These are phyloP conservation scores for Orycteropus afer DNA, from an alignment of 2,113 vertebrate species.

Conservation along the genomic window DNA sequence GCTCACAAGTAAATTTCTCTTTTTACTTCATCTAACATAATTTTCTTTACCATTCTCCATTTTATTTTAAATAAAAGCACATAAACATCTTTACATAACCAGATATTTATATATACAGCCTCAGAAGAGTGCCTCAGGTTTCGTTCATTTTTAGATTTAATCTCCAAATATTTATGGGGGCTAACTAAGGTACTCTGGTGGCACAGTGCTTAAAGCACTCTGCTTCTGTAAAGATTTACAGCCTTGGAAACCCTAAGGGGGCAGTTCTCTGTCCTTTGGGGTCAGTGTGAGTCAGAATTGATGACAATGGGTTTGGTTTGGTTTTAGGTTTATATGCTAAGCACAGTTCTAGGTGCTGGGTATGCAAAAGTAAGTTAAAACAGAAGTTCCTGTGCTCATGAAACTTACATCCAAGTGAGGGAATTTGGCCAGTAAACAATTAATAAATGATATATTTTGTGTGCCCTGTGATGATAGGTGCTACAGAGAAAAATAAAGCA, in stretches of 20 bases:
- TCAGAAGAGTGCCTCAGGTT: not conserved
- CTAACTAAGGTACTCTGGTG: no score
- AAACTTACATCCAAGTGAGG: not conserved
- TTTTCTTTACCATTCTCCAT: slow-evolving; percentile 23
- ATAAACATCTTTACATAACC: not conserved
- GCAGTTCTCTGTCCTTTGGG: no score
- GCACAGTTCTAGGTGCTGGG: not conserved
- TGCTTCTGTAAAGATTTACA: no score
- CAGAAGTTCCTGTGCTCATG: not conserved
- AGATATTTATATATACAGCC: not conserved
- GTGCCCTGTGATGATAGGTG: not conserved
- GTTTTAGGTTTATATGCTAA: not conserved
- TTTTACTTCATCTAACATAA: slow-evolving; percentile 16
- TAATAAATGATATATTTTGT: not conserved
- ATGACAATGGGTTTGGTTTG: no score
- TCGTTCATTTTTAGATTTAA: not conserved
- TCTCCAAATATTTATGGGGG: not conserved
- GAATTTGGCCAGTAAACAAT: not conserved
- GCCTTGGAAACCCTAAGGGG: no score
- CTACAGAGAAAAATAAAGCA: not conserved
- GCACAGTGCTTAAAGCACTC: no score
- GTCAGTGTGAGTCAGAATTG: no score
- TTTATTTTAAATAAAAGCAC: slow-evolving; percentile 21
- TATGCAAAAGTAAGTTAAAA: not conserved
- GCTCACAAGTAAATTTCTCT: not conserved